Conservation (phyloP, 2,888 invertebrate genomes). For the Lochmaea capreae region DNA sequence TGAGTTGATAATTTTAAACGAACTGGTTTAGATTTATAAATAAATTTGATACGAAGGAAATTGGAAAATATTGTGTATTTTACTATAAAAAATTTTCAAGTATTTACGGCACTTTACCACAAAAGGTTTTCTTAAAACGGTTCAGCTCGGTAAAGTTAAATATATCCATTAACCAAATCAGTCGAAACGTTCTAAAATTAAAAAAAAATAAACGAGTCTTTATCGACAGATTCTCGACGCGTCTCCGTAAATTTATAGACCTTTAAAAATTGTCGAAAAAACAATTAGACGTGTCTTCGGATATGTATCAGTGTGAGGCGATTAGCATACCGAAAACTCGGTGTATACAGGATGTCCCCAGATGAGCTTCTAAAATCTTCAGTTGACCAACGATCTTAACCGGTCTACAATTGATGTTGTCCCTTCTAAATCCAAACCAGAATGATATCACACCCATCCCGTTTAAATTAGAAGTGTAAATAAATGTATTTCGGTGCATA, state of each 20-base stretch:
- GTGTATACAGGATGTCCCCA: constrained; percentile 8
- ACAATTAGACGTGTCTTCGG: constrained; percentile 52
- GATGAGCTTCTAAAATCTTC: neutral
- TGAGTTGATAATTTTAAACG: no score
- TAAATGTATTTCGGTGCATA: no score
- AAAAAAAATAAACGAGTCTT: constrained; percentile 30
- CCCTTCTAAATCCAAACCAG: no score
- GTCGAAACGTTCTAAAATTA: neutral
- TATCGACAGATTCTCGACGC: constrained; percentile 26
- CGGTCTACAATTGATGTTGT: no score
- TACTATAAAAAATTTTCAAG: no score
- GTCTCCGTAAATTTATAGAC: constrained; percentile 40
- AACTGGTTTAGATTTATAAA: no score
- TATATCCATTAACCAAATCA: neutral
- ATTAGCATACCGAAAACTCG: constrained; percentile 55
- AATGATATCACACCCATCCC: no score
- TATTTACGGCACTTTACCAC: neutral
- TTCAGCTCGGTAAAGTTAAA: neutral
- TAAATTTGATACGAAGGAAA: no score
- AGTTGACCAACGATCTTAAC: no score
- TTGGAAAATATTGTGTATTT: no score
- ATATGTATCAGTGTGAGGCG: constrained; percentile 50
- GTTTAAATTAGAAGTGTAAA: no score
- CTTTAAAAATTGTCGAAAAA: constrained; percentile 40
- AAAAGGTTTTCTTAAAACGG: neutral